phyloP scores from a whole-genome alignment of 2,888 invertebrate species.

The Uropetala carovei region DNA sequence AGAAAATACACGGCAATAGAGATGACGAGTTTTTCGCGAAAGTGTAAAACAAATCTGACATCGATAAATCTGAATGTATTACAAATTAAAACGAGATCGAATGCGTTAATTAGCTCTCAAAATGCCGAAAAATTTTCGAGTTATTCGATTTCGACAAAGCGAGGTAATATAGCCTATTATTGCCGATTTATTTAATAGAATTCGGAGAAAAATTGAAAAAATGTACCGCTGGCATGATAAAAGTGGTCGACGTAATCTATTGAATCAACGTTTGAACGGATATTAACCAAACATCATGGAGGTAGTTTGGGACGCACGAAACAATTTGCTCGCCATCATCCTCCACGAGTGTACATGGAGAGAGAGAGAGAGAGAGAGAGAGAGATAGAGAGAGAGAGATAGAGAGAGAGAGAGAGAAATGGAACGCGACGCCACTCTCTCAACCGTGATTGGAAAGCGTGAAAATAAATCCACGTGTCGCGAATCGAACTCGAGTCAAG shows the following conservation, averaged over 20 bases:
- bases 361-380: too few species aligned
- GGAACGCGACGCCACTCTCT: not conserved
- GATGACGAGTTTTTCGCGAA: too few species aligned
- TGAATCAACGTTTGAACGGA: not conserved
- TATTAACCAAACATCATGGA: not conserved
- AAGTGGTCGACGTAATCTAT: not conserved
- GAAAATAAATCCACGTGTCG: not conserved
- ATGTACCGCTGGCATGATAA: not conserved
- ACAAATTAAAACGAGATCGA: too few species aligned
- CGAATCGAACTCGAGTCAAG: not conserved
- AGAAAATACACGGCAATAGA: too few species aligned
- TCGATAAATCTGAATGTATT: too few species aligned
- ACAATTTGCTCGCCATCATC: not conserved
- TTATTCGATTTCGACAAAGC: not conserved
- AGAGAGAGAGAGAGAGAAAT: too few species aligned
- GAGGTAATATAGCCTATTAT: not conserved
- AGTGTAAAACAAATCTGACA: too few species aligned
- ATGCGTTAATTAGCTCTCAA: too few species aligned
- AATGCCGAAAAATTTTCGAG: too few species aligned
- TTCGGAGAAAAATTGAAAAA: not conserved
- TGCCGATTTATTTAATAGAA: not conserved
- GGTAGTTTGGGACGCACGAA: not conserved
- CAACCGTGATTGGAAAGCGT: not conserved
- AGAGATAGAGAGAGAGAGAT: too few species aligned
- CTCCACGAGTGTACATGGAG: too few species aligned